Evolutionary conservation across 2,888 invertebrate species (phyloP), one percentile per base, ranked within the genome.

Genomic region (Hirtodrosophila confusa): DNA sequence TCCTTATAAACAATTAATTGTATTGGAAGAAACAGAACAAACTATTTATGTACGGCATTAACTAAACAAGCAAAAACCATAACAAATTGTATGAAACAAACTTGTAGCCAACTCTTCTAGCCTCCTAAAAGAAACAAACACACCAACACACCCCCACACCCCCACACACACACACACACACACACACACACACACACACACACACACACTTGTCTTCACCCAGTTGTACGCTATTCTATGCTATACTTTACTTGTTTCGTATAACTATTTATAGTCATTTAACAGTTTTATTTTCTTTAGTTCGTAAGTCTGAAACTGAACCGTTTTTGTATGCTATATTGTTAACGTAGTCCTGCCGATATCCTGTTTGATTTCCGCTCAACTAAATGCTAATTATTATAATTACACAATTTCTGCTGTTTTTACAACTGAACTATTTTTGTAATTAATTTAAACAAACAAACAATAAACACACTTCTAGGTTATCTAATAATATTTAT

Each of bases 401-500:
- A 65, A 74, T 78, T 68, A 68, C 75, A 69, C 61, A 12, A 51
- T 45, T 74, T 69, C 53, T 69, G 62, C 75, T 74, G 49, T 76
- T 70, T 77, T 74, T 78, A 66, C 55, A 77, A 75, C 58, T 62
- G 55, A 75, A 75, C 78, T 75, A 75, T 75, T 75, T 75, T 75
- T 75, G 75, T 75, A 75, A 78, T 75, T 75, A 75, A 78, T 74
- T 74, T 78, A 75, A 74, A 68, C 40, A 74, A 66, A 17, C 17
- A 17, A 58, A 57, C 44, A 47, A 63, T 45, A 65, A 68, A 41
- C 50, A 86, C 61, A 86, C 72, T 69, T 79, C 53, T 88, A 85
- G 87, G 85, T 86, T 85, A 85, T 78, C 65, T 80, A 78, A 83
- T 85, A 83, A 86, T 88, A 85, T 85, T 86, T 88, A 85, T 88